phyloP scores from a whole-genome alignment of 2,888 invertebrate genomes.

The Merodon equestris region DNA sequence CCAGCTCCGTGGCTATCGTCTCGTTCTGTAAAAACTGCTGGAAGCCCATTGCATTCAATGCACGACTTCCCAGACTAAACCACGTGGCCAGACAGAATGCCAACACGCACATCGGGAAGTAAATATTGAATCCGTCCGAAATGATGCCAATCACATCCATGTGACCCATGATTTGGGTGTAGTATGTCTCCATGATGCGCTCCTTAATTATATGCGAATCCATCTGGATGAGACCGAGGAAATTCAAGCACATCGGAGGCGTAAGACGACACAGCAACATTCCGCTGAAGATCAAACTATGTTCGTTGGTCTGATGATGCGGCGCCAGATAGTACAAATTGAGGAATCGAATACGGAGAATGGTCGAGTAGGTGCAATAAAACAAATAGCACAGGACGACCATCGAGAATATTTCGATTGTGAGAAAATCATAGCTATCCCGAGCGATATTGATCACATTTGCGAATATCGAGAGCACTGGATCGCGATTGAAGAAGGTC shows the following conservation, averaged over 20 bases:
- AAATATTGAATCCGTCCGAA: constrained; percentile 98
- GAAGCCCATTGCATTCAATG: constrained; percentile 94
- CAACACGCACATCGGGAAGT: constrained; percentile 98
- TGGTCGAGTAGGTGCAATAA: constrained; percentile 98
- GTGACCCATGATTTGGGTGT: constrained; percentile 99
- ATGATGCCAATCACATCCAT: constrained; percentile 99
- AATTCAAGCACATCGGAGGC: constrained; percentile 98
- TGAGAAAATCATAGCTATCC: constrained; percentile 91
- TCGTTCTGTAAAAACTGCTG: constrained; percentile 98
- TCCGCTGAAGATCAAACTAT: constrained; percentile 97
- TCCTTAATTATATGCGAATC: constrained; percentile 94
- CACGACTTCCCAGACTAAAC: constrained; percentile 93
- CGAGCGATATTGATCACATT: constrained; percentile 91
- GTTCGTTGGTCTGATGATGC: constrained; percentile 98
- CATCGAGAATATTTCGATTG: constrained; percentile 96
- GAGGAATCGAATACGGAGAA: constrained; percentile 95
- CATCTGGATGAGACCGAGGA: constrained; percentile 97
- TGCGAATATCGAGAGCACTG: constrained; percentile 98
- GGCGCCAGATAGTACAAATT: constrained; percentile 98
- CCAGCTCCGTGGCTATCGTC: constrained; percentile 93
- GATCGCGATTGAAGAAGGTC: constrained; percentile 95
- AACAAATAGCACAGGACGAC: constrained; percentile 95
- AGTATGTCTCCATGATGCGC: constrained; percentile 92
- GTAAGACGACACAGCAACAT: constrained; percentile 98
- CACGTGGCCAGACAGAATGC: constrained; percentile 95